Percentiles rank a stretch among this genome's conserved stretches.
phyloP scores from a whole-genome alignment of 2,113 vertebrate genomes.

The Neotragus pygmaeus region DNA sequence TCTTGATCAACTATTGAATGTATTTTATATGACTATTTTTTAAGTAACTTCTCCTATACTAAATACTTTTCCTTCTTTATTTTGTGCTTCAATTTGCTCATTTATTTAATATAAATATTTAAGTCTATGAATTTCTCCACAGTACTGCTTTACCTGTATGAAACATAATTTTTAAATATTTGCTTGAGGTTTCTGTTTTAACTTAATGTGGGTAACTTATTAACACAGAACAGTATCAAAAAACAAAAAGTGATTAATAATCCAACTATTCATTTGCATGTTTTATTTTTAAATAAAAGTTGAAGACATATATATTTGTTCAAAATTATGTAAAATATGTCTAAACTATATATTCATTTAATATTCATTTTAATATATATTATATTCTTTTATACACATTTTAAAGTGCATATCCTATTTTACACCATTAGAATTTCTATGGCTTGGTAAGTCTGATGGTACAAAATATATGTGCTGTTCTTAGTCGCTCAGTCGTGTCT shows the following conservation, averaged over 20 bases:
- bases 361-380: not conserved
- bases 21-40: not conserved
- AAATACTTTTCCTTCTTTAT: not conserved
- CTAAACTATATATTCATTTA: not conserved
- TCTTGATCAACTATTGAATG: not conserved
- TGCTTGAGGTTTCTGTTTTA: not conserved
- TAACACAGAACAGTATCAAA: not conserved
- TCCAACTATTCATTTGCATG: not conserved
- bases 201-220: not conserved
- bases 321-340: not conserved
- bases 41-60: not conserved
- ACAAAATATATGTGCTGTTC: not conserved
- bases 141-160: not conserved
- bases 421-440: not conserved
- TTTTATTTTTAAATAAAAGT: not conserved
- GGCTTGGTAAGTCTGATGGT: not conserved
- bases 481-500: rapidly evolving
- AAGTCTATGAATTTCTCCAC: not conserved
- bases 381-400: not conserved
- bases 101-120: not conserved
- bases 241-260: not conserved
- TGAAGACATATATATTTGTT: not conserved
- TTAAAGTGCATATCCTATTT: not conserved
- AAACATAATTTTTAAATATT: not conserved
- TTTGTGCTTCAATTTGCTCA: not conserved